A percentile compares a stretch with the other conserved stretches of the same genome.
Conservation (phyloP, 2,888 invertebrate species). For the Tridacna crocea region DNA sequence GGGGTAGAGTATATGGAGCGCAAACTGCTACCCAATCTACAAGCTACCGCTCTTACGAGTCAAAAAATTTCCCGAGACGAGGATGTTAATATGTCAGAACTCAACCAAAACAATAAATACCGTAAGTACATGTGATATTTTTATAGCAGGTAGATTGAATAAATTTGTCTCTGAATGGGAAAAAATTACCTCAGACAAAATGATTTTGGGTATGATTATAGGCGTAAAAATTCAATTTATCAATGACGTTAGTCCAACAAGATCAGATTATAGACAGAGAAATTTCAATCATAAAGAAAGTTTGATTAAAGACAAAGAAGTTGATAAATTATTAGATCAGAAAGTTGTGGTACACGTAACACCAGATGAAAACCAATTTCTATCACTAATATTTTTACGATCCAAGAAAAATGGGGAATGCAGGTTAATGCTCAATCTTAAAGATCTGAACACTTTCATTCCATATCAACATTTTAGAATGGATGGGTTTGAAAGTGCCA, state of each 20-base stretch:
- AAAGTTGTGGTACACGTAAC: neutral
- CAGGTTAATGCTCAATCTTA: constrained; percentile 32
- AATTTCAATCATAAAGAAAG: neutral
- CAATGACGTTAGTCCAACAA: neutral
- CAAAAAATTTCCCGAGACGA: constrained; percentile 9
- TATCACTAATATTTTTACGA: constrained; percentile 9
- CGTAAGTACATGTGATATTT: constrained; percentile 2
- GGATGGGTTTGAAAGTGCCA: constrained; percentile 27
- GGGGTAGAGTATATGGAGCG: neutral
- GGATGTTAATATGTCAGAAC: neutral
- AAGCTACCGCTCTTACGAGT: neutral
- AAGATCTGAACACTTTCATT: constrained; percentile 31
- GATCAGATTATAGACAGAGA: neutral
- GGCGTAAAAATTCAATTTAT: neutral
- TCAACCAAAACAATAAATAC: constrained; percentile 1
- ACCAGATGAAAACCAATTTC: neutral
- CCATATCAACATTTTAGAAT: constrained; percentile 42
- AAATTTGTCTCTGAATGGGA: constrained; percentile 4
- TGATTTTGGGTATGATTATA: neutral
- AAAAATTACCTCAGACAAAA: neutral
- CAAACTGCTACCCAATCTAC: neutral
- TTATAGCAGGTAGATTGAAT: constrained; percentile 2
- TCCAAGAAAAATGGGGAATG: constrained; percentile 34
- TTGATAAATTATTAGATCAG: neutral
- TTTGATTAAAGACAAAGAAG: neutral